Percentiles rank a stretch among this genome's conserved stretches.
These are phyloP conservation scores for Campoplex nolae DNA, from an alignment of 2,888 invertebrate species.

Conservation along the genomic window DNA sequence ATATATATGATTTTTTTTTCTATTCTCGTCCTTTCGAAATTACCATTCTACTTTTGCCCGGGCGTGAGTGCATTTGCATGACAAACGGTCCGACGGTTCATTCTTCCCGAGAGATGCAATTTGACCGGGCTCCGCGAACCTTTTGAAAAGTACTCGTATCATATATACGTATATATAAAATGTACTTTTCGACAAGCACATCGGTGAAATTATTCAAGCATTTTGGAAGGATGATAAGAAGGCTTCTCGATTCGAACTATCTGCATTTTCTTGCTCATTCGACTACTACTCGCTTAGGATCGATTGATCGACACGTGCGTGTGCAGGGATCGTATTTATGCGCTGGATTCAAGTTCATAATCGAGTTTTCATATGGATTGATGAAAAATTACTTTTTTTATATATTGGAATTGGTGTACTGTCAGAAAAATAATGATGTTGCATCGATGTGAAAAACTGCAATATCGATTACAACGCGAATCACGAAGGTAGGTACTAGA, in stretches of 20 bases:
- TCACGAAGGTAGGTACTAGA: not conserved
- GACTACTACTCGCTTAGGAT: conserved; percentile 6
- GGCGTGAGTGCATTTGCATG: conserved; percentile 66
- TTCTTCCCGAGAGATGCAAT: conserved; percentile 63
- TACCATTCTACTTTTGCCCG: conserved; percentile 63
- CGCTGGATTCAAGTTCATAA: not conserved
- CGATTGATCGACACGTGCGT: conserved; percentile 14
- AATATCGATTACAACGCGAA: not conserved
- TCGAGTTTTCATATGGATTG: not conserved
- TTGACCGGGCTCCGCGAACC: conserved; percentile 57
- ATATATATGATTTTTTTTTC: conserved; percentile 18
- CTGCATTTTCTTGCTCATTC: conserved; percentile 34
- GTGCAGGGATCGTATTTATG: not conserved
- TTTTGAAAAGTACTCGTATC: conserved; percentile 19
- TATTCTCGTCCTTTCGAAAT: conserved; percentile 54
- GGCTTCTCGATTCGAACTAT: conserved; percentile 11
- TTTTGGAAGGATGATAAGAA: conserved; percentile 56
- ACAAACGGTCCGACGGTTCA: conserved; percentile 64
- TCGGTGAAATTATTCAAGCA: conserved; percentile 61
- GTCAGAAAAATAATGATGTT: not conserved
- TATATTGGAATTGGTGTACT: too few relatives aligned
- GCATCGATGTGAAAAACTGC: not conserved
- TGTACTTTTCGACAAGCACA: conserved; percentile 50
- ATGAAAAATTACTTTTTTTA: not conserved
- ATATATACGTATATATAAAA: conserved; percentile 25